A percentile compares a stretch with the other conserved stretches of the same genome.
Evolutionary conservation across 2,888 invertebrate genomes (phyloP).

Genomic region (Drosophila borborema): DNA sequence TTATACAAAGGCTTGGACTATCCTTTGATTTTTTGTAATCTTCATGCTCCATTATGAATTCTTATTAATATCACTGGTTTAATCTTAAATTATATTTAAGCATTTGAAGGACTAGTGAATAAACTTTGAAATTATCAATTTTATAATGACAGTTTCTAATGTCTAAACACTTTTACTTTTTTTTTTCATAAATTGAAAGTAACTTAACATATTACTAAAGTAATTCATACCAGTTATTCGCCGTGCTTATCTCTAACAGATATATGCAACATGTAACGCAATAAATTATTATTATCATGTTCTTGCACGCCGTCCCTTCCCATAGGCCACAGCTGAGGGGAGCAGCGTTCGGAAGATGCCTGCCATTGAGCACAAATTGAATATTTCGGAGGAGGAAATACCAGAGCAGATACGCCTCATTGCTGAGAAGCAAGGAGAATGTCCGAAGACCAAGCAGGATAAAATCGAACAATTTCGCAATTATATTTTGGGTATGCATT

Average conservation of each 20-base stretch:
- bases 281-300: neutral
- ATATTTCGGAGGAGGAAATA: constrained; percentile 88
- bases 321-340: constrained; percentile 15
- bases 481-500: constrained; percentile 89
- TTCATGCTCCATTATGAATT: too few relatives aligned
- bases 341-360: constrained; percentile 64
- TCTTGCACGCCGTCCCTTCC: neutral
- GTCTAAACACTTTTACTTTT: neutral
- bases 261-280: neutral
- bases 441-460: constrained; percentile 89
- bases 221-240: neutral
- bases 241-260: neutral
- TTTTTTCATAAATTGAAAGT: neutral
- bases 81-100: too few relatives aligned
- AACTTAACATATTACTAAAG: neutral
- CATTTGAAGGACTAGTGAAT: too few relatives aligned
- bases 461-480: constrained; percentile 90
- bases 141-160: neutral
- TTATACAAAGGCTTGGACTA: too few relatives aligned
- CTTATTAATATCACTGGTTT: too few relatives aligned
- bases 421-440: constrained; percentile 89
- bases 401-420: constrained; percentile 89
- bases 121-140: neutral
- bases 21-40: too few relatives aligned
- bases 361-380: constrained; percentile 85